Evolutionary conservation across 2,797 vertebrate genomes (phyloP).

Genomic region (Morus bassanus): DNA sequence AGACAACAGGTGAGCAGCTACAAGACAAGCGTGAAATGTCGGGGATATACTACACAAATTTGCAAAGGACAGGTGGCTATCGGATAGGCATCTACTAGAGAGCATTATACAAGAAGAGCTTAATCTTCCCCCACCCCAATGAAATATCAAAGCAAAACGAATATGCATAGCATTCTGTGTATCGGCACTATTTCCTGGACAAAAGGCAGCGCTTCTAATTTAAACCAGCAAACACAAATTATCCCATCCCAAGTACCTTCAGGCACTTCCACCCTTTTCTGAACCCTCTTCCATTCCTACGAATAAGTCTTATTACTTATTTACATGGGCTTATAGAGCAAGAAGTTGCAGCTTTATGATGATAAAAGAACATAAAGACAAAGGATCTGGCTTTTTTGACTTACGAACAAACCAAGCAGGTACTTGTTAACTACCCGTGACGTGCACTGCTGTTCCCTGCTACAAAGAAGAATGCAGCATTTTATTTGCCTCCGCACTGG

Average conservation of each 20-base stretch:
- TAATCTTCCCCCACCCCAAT: not conserved
- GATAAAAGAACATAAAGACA: not conserved
- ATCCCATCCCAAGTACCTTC: not conserved
- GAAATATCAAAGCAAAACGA: not conserved
- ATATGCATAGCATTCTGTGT: accelerated
- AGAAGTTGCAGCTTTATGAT: not conserved
- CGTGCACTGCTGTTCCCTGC: not conserved
- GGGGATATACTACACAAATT: not conserved
- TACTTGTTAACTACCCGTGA: not conserved
- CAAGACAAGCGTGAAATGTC: not conserved
- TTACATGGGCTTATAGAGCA: not conserved
- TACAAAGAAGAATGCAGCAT: not conserved
- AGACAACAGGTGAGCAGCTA: not conserved
- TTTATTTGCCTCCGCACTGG: not conserved
- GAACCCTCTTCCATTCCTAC: not conserved
- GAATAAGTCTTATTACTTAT: not conserved
- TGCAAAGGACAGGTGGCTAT: not conserved
- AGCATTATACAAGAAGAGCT: not conserved
- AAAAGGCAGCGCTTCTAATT: not conserved
- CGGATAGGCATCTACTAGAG: not conserved
- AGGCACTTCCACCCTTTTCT: not conserved
- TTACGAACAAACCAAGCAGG: not conserved
- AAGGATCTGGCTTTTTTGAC: not conserved
- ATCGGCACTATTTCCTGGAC: not conserved
- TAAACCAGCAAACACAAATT: not conserved